A percentile compares a stretch with the other conserved stretches of the same genome.
Evolutionary conservation across 2,888 invertebrate genomes (phyloP).

Genomic region (Hoplodrina blanda): DNA sequence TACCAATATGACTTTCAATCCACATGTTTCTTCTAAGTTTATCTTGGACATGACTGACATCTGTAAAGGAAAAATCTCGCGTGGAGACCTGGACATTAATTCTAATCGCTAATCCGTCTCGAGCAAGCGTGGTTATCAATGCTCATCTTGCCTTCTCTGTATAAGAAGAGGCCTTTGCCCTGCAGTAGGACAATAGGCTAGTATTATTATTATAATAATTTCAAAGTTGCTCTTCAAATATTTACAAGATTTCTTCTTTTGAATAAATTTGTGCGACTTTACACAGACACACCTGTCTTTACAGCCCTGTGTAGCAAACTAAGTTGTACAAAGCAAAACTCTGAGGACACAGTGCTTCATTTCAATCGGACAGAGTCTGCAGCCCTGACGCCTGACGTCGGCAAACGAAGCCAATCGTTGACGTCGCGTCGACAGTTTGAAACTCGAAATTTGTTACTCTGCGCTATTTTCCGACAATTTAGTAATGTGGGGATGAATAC

Average conservation of each 20-base stretch:
- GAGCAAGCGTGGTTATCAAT: no score
- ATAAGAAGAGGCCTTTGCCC: no score
- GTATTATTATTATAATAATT: no score
- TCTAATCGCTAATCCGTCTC: no score
- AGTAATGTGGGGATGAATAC: constrained; percentile 32
- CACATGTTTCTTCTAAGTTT: no score
- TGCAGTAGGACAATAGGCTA: no score
- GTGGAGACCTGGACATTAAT: no score
- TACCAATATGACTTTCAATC: no score
- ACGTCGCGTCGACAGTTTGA: constrained; percentile 54
- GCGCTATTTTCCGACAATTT: constrained; percentile 42
- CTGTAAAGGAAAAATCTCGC: no score
- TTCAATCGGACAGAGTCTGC: constrained; percentile 48
- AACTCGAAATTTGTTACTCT: constrained; percentile 52
- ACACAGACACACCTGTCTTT: background rate
- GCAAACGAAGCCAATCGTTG: constrained; percentile 79
- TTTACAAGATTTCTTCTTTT: background rate
- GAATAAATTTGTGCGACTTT: background rate
- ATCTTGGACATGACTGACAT: no score
- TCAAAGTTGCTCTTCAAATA: background rate
- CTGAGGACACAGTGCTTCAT: constrained; percentile 41
- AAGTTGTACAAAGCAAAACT: constrained; percentile 23
- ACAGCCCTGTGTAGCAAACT: background rate
- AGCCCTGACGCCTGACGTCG: constrained; percentile 71
- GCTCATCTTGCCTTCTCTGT: no score